Base-by-base conservation (phyloP, 2,888 invertebrate genomes). In the Coenonympha glycerion region DNA sequence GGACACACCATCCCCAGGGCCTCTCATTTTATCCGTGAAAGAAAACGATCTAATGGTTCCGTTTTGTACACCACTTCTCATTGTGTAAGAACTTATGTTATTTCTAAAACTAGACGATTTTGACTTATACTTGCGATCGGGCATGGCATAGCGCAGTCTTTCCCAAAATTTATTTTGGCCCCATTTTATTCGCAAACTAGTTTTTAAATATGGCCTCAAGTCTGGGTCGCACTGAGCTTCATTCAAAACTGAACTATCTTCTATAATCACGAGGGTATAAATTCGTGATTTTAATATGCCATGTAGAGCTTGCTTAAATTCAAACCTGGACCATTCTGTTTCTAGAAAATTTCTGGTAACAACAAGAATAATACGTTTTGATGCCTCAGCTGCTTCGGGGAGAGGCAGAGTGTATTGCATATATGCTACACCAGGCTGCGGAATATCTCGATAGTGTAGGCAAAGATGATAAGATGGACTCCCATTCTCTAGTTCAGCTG, bases 111-210 rank as follows among this genome's bases (percentile, higher is more conserved):
- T 89, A 57, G 82, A 72, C n/a, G 81, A 73, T 67, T 84, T 82
- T 24, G 73, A 67, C 68, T 78, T 82, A 61, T 68, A 72, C 61
- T 76, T 89, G 61, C 91, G 91, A 67, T 93, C 92, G 21, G 96
- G 96, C 91, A 97, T 92, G 54, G 95, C 93, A 74, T 95, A 96
- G 59, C 94, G 91, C 58, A 98, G 86, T 70, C 95, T 93, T 71
- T 96, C 95, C 97, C 97, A 97, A 88, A 98, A 98, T 71, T 95
- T 91, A 66, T 93, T 94, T 78, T 97, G 96, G 65, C 94, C 94
- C 92, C 95, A 95, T 63, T 92, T 90, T 61, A 97, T 90, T 53
- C 95, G 90, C 47, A 94, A 93, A 69, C 94, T 92, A 34, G 94
- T 94, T 77, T 96, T 94, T 52, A 98, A 88, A 74, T 96, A 97